Conservation (phyloP, 2,888 invertebrate genomes). For the Pseudanteris insignis region DNA sequence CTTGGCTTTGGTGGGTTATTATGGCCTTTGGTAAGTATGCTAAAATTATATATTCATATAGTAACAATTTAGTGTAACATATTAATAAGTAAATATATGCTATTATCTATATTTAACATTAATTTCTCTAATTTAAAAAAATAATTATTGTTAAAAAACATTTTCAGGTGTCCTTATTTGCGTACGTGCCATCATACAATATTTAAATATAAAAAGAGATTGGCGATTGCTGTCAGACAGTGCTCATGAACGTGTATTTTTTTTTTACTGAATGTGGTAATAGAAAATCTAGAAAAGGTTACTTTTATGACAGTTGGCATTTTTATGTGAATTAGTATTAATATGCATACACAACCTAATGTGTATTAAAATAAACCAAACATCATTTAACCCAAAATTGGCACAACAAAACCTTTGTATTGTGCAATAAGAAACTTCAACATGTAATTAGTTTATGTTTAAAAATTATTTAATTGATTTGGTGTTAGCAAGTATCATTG, state of each 20-base stretch:
- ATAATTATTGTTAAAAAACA: too few species aligned
- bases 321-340: conserved; percentile 58
- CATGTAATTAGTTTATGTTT: too few species aligned
- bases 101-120: too few species aligned
- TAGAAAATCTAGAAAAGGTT: conserved; percentile 31
- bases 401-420: conserved; percentile 17
- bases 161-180: conserved; percentile 81
- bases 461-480: too few species aligned
- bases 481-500: too few species aligned
- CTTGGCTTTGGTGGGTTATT: conserved; percentile 92
- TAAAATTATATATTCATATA: background rate
- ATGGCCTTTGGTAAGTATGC: conserved; percentile 82
- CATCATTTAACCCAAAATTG: conserved; percentile 29
- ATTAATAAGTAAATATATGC: too few species aligned
- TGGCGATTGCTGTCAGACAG: conserved; percentile 87
- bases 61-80: too few species aligned
- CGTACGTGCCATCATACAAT: conserved; percentile 86
- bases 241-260: conserved; percentile 85
- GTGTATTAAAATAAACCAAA: conserved; percentile 18
- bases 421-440: conserved; percentile 3
- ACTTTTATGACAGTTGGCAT: conserved; percentile 59
- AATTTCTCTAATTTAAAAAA: too few species aligned
- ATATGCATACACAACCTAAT: conserved; percentile 51
- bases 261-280: conserved; percentile 76
- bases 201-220: conserved; percentile 87